These are phyloP conservation scores for Tetramorium simillimum DNA, from an alignment of 1,140 invertebrate genomes.

Conservation along the genomic window DNA sequence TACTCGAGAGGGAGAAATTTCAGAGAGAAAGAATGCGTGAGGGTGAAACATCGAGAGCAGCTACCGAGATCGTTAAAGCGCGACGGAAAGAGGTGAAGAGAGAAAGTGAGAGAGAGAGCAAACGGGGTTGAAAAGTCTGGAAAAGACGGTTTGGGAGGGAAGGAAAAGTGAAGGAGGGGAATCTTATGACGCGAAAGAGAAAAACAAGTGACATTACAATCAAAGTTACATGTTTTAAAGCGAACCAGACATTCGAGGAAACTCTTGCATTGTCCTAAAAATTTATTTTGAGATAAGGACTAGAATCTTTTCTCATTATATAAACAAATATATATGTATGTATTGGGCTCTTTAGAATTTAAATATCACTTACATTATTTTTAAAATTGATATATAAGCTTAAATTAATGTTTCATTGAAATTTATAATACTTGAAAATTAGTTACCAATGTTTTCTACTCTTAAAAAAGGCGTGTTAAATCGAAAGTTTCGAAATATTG, in stretches of 20 bases:
- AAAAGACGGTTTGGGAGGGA: constrained; percentile 61
- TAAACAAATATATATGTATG: neutral
- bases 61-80: constrained; percentile 35
- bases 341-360: neutral
- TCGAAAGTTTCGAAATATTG: too few species aligned
- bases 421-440: constrained; percentile 6
- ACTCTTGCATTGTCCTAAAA: neutral
- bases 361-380: neutral
- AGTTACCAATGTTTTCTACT: neutral
- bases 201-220: constrained; percentile 74
- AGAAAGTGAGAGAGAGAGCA: constrained; percentile 69
- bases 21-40: constrained; percentile 53
- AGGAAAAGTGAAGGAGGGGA: constrained; percentile 61
- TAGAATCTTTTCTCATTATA: neutral
- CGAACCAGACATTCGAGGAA: constrained; percentile 66
- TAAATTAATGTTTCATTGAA: neutral
- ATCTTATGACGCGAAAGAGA: constrained; percentile 66
- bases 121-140: constrained; percentile 61
- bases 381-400: neutral
- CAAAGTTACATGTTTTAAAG: constrained; percentile 78
- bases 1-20: constrained; percentile 18
- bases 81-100: neutral
- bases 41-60: constrained; percentile 59
- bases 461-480: too few species aligned
- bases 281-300: neutral